Evolutionary conservation across 2,888 invertebrate genomes (phyloP), one percentile per base, ranked within the genome.

Genomic region (Priocnemis perturbator): DNA sequence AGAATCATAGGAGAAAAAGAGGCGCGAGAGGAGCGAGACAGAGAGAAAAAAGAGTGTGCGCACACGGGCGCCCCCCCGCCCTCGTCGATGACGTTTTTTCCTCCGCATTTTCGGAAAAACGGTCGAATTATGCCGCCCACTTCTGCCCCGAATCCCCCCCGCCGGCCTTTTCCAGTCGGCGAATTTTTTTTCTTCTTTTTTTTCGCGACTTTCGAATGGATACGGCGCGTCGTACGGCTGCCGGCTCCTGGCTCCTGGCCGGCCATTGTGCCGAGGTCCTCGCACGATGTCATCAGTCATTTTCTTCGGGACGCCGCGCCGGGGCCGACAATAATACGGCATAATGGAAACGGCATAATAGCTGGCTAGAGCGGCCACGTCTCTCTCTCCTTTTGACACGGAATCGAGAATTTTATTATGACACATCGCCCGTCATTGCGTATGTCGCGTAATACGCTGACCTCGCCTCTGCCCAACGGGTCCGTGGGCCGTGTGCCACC

Each of bases 331-430:
- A 85, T 86, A 82, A 85, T 85, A 75, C 73, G 77, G 74, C 70
- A 83, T 83, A 85, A 85, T 85, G 76, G 83, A 84, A 83, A 77
- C 74, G 83, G 68, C 77, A 80, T 81, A 81, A 81, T 79, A 67
- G 80, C 73, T 71, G 77, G 67, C 68, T 67, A 69, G 11, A 47
- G 11, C 9, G 56, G 45, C 44, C 4, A 0, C 26, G 45, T 45
- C 58, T 0, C 20, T 60, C 58, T 58, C 73, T 58, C 71, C 53
- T 59, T 67, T 73, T 77, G 81, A 83, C 84, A 78, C 71, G 74
- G 78, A 81, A 79, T 82, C 85, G 86, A 87, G 83, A 77, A 86
- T 87, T 87, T 86, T 88, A 88, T 88, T 87, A 86, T 88, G 88
- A 88, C 81, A 84, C 84, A 88, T 88, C 81, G 81, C 80, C 78